Conservation (phyloP, 2,113 vertebrate species). For the Corythornis vintsioides region DNA sequence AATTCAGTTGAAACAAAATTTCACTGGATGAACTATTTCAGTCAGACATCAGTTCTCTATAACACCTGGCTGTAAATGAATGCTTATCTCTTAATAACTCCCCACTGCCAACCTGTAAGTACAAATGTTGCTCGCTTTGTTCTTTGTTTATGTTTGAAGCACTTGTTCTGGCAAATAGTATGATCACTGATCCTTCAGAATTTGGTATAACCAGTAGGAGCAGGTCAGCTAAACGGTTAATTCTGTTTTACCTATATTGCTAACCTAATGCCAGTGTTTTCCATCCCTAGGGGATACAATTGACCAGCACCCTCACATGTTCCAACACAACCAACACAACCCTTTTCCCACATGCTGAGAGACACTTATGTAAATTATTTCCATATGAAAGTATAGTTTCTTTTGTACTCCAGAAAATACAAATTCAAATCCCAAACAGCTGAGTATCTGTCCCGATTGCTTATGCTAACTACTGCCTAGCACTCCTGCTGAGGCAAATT, state of each 20-base stretch:
- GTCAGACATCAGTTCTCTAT: too few species aligned
- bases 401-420: conserved; percentile 31
- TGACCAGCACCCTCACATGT: not conserved
- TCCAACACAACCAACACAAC: not conserved
- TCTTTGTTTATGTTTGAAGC: not conserved
- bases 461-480: conserved; percentile 38
- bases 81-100: not conserved
- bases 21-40: not conserved
- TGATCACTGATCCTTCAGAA: not conserved
- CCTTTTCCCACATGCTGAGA: not conserved
- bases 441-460: not conserved
- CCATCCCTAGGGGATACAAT: not conserved
- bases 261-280: not conserved
- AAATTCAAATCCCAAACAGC: conserved; percentile 23
- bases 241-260: not conserved
- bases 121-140: not conserved
- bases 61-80: not conserved
- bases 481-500: conserved; percentile 44
- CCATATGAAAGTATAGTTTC: conserved; percentile 9
- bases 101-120: not conserved
- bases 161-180: not conserved
- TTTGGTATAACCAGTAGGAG: not conserved
- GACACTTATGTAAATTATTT: not conserved
- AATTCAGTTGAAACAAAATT: not conserved
- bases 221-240: not conserved